phyloP scores from a whole-genome alignment of 2,113 vertebrate species.

The Gila orcuttii region DNA sequence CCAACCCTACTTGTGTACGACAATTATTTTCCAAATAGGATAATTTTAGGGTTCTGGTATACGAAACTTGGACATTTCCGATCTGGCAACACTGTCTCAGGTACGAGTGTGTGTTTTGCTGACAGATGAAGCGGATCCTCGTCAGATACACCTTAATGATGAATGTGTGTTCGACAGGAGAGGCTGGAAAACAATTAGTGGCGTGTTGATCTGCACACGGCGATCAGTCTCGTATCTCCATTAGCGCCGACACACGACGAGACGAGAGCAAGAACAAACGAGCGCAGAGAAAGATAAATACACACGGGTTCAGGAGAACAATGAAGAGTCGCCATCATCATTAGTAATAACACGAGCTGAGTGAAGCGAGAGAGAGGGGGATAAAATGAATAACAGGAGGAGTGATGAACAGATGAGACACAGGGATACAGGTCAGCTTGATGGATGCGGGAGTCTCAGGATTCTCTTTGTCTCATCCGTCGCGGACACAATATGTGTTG shows the following conservation, averaged over 20 bases:
- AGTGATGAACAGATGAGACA: slow-evolving; percentile 56
- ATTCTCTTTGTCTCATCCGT: slow-evolving; percentile 33
- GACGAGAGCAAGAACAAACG: slow-evolving; percentile 42
- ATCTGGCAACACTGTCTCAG: neutral
- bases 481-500: slow-evolving; percentile 46
- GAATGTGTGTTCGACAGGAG: slow-evolving; percentile 65
- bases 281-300: slow-evolving; percentile 49
- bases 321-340: slow-evolving; percentile 61
- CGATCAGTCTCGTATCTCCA: slow-evolving; percentile 58
- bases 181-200: slow-evolving; percentile 77
- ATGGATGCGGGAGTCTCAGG: slow-evolving; percentile 53
- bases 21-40: no score
- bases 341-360: slow-evolving; percentile 58
- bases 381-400: slow-evolving; percentile 45
- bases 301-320: slow-evolving; percentile 56
- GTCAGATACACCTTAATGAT: slow-evolving; percentile 70
- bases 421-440: slow-evolving; percentile 56
- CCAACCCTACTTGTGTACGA: no score
- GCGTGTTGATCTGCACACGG: slow-evolving; percentile 64
- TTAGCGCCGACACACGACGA: slow-evolving; percentile 61
- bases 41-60: no score
- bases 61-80: no score
- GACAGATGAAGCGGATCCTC: slow-evolving; percentile 70
- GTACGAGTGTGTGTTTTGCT: slow-evolving; percentile 8
- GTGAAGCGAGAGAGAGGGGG: neutral